Percentiles rank a stretch among this genome's conserved stretches.
phyloP scores from a whole-genome alignment of 2,113 vertebrate genomes.

The Chloroceryle aenea region DNA sequence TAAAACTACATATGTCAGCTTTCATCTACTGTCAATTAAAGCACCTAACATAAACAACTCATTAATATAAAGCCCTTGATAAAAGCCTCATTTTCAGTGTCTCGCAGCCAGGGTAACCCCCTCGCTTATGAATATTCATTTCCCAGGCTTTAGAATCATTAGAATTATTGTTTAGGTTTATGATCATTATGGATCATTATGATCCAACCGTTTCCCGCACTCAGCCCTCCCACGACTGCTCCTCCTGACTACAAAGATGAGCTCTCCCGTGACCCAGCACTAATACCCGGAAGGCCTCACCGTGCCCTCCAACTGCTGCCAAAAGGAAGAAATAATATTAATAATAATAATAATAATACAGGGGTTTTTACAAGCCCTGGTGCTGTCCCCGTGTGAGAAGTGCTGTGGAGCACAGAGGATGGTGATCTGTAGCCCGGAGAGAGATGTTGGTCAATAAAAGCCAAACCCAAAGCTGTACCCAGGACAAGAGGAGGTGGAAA shows the following conservation, averaged over 20 bases:
- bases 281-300: neutral
- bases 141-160: neutral
- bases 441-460: neutral
- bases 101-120: neutral
- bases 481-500: neutral
- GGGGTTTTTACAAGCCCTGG: neutral
- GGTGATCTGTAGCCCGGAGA: neutral
- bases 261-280: neutral
- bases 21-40: slow-evolving; percentile 19
- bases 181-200: too few species aligned
- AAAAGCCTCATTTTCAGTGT: neutral
- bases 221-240: neutral
- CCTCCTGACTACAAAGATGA: neutral
- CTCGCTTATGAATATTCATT: neutral
- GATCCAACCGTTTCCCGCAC: neutral
- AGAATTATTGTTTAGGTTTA: neutral
- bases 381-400: neutral
- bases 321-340: neutral
- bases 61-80: neutral
- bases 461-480: neutral
- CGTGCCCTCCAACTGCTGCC: fast-evolving
- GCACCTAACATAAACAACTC: neutral
- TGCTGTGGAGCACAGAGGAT: fast-evolving
- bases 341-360: too few species aligned
- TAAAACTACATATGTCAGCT: neutral